phyloP scores from a whole-genome alignment of 2,113 vertebrate genomes.

The Campylorhamphus procurvoides region DNA sequence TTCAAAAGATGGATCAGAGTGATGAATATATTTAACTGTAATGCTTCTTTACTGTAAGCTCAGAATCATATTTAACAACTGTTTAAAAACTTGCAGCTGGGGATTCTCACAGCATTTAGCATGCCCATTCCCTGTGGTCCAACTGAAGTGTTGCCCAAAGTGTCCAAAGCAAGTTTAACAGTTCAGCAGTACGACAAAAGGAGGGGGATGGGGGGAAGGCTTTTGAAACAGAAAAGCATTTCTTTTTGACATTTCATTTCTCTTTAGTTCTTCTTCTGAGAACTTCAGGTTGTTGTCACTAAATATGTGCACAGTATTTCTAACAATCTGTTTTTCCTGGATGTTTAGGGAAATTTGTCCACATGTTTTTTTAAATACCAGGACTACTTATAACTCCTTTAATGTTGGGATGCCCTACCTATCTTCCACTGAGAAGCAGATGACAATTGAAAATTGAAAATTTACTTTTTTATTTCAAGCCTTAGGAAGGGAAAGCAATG shows the following conservation, averaged over 20 bases:
- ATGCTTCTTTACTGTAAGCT: background rate
- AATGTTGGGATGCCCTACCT: too few relatives aligned
- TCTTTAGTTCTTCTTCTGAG: background rate
- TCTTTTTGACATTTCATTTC: background rate
- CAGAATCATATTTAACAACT: background rate
- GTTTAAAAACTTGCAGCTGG: background rate
- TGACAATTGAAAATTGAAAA: background rate
- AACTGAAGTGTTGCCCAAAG: background rate
- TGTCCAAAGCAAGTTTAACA: background rate
- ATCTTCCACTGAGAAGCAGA: background rate
- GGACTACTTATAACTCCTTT: background rate
- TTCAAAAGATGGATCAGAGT: background rate
- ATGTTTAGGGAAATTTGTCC: background rate
- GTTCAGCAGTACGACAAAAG: background rate
- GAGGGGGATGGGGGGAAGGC: accelerated
- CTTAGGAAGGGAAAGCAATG: background rate
- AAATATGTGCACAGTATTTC: background rate
- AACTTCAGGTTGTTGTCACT: background rate
- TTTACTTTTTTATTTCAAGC: background rate
- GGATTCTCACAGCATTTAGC: background rate
- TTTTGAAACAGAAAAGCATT: background rate
- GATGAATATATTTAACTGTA: background rate
- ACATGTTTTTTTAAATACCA: background rate
- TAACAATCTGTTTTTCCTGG: background rate
- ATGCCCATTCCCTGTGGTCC: background rate